Evolutionary conservation across 2,113 vertebrate species (phyloP).

Genomic region (Xiphorhynchus elegans): DNA sequence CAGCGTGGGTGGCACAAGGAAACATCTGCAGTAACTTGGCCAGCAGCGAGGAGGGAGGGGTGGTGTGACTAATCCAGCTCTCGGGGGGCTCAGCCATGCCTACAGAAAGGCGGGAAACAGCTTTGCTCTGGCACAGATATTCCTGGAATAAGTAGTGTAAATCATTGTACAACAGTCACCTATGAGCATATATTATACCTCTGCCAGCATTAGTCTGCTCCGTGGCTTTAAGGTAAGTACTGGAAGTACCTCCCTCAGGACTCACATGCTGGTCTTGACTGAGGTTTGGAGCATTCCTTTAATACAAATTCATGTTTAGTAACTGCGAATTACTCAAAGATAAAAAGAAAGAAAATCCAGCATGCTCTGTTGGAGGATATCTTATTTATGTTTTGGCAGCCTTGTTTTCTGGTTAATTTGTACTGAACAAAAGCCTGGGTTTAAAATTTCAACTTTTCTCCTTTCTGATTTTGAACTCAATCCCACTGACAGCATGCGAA

Average conservation of each 20-base stretch:
- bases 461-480: not conserved
- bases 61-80: fast-evolving
- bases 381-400: not conserved
- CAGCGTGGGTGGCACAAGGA: fast-evolving
- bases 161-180: no score
- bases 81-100: not conserved
- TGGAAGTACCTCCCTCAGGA: not conserved
- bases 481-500: not conserved
- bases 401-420: not conserved
- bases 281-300: not conserved
- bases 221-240: not conserved
- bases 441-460: not conserved
- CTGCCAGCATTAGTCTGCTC: not conserved
- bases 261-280: not conserved
- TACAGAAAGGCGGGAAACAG: not conserved
- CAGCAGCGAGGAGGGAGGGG: not conserved
- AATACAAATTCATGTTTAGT: not conserved
- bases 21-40: fast-evolving
- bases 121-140: not conserved
- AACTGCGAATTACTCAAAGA: not conserved
- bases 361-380: not conserved
- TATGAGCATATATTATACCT: not conserved
- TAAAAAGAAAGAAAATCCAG: not conserved
- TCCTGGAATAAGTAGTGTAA: not conserved
- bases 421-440: not conserved